Evolutionary conservation across 2,113 vertebrate genomes (phyloP).

Genomic region (Eulemur rufifrons): DNA sequence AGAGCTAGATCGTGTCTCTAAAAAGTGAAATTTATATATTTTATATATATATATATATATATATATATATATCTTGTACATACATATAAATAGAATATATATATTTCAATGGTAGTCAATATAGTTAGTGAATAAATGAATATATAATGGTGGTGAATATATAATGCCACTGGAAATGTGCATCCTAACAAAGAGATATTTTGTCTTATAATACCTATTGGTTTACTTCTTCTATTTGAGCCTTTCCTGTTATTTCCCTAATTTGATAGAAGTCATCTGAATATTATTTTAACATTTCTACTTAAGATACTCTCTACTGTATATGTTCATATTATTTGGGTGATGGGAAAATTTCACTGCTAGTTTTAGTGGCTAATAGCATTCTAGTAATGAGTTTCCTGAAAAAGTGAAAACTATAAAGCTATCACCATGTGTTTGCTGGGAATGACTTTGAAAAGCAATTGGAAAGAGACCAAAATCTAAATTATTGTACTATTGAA

Average conservation of each 20-base stretch:
- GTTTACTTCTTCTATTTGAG: neutral
- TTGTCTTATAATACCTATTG: neutral
- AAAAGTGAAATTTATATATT: too few species aligned
- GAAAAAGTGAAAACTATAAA: neutral
- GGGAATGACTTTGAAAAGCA: constrained; percentile 42
- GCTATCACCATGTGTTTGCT: constrained; percentile 5
- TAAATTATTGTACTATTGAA: constrained; percentile 8
- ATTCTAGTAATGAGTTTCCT: neutral
- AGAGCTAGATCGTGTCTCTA: too few species aligned
- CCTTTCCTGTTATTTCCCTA: neutral
- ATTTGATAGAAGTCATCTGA: neutral
- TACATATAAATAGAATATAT: neutral
- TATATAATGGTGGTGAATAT: neutral
- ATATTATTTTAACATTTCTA: constrained; percentile 13
- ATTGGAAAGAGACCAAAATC: constrained; percentile 19
- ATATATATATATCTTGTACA: too few species aligned
- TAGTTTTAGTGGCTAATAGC: neutral
- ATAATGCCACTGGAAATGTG: neutral
- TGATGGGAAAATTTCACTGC: neutral
- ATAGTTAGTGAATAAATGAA: neutral
- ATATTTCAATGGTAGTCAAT: neutral
- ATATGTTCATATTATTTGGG: neutral
- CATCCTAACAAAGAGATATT: neutral
- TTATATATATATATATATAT: too few species aligned
- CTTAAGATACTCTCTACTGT: neutral